These are phyloP conservation scores for Gymnodraco acuticeps DNA, from an alignment of 2,797 vertebrate genomes.

Conservation along the genomic window DNA sequence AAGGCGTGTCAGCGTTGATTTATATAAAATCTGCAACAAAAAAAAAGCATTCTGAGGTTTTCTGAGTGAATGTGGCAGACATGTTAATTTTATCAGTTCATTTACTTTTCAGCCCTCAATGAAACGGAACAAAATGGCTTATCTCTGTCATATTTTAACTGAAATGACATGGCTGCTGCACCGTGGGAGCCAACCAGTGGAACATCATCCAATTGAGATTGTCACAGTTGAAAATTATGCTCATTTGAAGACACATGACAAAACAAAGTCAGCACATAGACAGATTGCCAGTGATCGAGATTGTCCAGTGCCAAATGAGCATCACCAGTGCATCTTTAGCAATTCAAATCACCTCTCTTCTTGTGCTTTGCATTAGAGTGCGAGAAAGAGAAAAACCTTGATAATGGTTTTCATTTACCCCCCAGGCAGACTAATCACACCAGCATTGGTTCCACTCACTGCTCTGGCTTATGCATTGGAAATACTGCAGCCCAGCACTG, in stretches of 20 bases:
- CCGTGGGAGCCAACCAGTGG: conserved; percentile 22
- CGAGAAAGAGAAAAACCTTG: conserved; percentile 73
- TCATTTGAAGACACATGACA: conserved; percentile 65
- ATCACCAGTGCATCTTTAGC: conserved; percentile 54
- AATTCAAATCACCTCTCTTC: conserved; percentile 77
- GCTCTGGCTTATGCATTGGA: conserved; percentile 73
- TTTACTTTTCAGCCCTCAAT: conserved; percentile 34
- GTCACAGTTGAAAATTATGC: conserved; percentile 61
- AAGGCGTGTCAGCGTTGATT: conserved; percentile 14
- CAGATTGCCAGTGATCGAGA: conserved; percentile 52
- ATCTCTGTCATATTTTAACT: conserved; percentile 35
- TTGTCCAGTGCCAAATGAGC: conserved; percentile 68
- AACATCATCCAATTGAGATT: conserved; percentile 50
- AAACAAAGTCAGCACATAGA: conserved; percentile 72
- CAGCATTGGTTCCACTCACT: conserved; percentile 76
- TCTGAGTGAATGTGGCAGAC: conserved; percentile 18
- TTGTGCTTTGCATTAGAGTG: conserved; percentile 74
- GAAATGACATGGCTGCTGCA: conserved; percentile 43
- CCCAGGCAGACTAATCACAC: conserved; percentile 83
- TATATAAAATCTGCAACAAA: conserved; percentile 14
- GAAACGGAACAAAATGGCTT: conserved; percentile 34
- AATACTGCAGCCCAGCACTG: conserved; percentile 61
- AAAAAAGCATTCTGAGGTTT: not conserved
- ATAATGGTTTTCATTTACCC: conserved; percentile 87
- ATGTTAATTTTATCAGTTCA: conserved; percentile 25